A percentile compares a stretch with the other conserved stretches of the same genome.
These are phyloP conservation scores for Chlamydotis undulata DNA, from an alignment of 2,113 vertebrate genomes.

Conservation along the genomic window DNA sequence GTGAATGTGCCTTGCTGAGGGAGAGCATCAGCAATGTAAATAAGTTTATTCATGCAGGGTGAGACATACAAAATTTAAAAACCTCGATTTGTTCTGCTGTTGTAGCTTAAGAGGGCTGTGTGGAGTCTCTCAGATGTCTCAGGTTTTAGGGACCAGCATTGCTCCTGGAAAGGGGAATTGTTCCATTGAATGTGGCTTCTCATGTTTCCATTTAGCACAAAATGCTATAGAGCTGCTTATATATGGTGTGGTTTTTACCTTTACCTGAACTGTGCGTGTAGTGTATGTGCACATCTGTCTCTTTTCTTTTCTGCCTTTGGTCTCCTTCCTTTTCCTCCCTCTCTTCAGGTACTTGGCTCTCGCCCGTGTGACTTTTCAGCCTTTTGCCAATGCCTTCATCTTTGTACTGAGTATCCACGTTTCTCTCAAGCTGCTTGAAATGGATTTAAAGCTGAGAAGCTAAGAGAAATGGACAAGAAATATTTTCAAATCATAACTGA, in stretches of 20 bases:
- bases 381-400: neutral
- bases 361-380: neutral
- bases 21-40: slow-evolving; percentile 9
- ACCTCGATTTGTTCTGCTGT: neutral
- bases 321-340: neutral
- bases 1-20: neutral
- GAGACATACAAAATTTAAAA: neutral
- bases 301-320: neutral
- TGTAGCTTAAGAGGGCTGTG: neutral
- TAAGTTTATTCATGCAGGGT: neutral
- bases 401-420: neutral
- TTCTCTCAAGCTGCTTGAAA: neutral
- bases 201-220: neutral
- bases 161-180: neutral
- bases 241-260: neutral
- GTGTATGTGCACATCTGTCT: neutral
- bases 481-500: neutral
- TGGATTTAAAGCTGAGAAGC: slow-evolving; percentile 11
- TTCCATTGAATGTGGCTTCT: neutral
- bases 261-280: neutral
- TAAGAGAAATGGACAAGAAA: neutral
- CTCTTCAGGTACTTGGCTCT: neutral
- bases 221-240: neutral
- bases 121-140: neutral
- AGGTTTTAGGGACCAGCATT: neutral